phyloP scores from a whole-genome alignment of 2,888 invertebrate genomes.

The Synergus japonicus region DNA sequence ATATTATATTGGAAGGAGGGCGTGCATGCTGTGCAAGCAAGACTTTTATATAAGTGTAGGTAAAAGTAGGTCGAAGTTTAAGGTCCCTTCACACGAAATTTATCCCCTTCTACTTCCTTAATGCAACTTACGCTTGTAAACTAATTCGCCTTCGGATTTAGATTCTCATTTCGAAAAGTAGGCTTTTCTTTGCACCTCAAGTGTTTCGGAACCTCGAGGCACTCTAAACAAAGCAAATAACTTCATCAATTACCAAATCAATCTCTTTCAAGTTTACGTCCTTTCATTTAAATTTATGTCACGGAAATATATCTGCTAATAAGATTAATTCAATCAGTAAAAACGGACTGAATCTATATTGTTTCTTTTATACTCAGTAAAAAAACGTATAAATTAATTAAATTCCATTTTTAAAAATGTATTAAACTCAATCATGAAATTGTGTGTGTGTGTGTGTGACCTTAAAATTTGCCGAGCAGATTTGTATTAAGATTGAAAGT shows the following conservation, averaged over 20 bases:
- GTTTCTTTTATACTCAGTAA: too few species aligned
- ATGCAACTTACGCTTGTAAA: conserved; percentile 8
- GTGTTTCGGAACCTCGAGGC: conserved; percentile 20
- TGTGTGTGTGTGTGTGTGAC: conserved; percentile 21
- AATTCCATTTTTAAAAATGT: too few species aligned
- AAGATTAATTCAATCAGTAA: too few species aligned
- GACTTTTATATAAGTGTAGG: conserved; percentile 58
- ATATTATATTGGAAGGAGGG: conserved; percentile 43
- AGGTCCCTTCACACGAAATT: conserved; percentile 40
- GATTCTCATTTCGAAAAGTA: conserved; percentile 21
- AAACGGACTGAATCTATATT: too few species aligned
- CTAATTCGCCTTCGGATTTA: conserved; percentile 13
- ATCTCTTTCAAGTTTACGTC: neutral
- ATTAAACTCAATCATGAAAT: neutral
- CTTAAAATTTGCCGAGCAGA: neutral
- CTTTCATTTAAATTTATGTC: neutral
- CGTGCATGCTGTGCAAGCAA: conserved; percentile 65
- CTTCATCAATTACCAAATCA: conserved; percentile 1
- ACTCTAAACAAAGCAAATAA: conserved; percentile 14
- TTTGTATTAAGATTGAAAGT: neutral
- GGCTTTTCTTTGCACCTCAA: conserved; percentile 14
- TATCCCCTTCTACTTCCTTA: conserved; percentile 6
- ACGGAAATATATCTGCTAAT: too few species aligned
- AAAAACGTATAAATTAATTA: too few species aligned
- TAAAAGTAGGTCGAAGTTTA: conserved; percentile 55